These are phyloP conservation scores for Ethmia dodecea DNA, from an alignment of 2,888 invertebrate species.

Conservation along the genomic window DNA sequence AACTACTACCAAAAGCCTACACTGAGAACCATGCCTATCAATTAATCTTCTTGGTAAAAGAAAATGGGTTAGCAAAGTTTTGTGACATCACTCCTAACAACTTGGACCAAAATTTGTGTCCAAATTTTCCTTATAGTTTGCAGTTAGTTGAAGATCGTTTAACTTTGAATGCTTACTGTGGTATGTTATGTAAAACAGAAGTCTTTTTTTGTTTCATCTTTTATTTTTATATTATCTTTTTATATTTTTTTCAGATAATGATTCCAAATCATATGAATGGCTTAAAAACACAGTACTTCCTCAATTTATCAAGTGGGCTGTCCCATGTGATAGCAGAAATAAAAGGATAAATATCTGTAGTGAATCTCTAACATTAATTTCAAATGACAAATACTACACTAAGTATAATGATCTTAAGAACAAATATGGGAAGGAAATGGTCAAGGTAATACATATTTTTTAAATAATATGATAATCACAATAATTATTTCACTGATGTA, in stretches of 20 bases:
- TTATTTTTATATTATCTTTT: neutral
- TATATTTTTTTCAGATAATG: conserved; percentile 29
- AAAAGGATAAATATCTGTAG: conserved; percentile 31
- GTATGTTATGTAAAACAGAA: too few relatives aligned
- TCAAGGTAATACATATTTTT: conserved; percentile 77
- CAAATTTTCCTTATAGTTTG: conserved; percentile 69
- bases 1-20: conserved; percentile 57
- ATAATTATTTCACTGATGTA: too few relatives aligned
- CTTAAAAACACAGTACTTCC: conserved; percentile 73
- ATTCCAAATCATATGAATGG: conserved; percentile 64
- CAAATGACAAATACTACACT: conserved; percentile 81
- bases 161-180: conserved; percentile 52
- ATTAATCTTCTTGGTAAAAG: conserved; percentile 55
- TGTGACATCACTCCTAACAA: conserved; percentile 56
- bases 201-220: too few relatives aligned
- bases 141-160: conserved; percentile 47
- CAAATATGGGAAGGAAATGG: conserved; percentile 86
- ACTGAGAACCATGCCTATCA: conserved; percentile 45
- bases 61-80: conserved; percentile 52
- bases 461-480: too few relatives aligned
- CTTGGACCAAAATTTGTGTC: conserved; percentile 51
- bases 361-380: conserved; percentile 82
- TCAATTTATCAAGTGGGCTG: conserved; percentile 81
- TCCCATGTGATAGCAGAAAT: conserved; percentile 41
- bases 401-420: conserved; percentile 86